Percentiles rank a stretch among this genome's conserved stretches.
Evolutionary conservation across 2,797 vertebrate species (phyloP).

Genomic region (Galago senegalensis): DNA sequence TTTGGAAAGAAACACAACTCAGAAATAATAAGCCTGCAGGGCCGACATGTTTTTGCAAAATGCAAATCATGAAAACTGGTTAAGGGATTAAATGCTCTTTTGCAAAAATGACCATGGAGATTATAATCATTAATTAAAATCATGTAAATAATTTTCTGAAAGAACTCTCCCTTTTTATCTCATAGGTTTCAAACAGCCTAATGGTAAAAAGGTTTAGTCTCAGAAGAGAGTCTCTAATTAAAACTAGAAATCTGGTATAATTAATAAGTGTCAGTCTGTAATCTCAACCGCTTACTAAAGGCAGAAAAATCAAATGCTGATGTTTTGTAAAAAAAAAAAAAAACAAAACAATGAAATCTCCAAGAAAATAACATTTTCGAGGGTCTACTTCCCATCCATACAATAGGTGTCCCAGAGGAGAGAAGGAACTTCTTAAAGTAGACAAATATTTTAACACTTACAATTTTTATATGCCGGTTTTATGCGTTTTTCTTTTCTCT

Average conservation of each 20-base stretch:
- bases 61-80: slow-evolving; percentile 90
- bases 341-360: slow-evolving; percentile 60
- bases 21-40: slow-evolving; percentile 87
- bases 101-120: slow-evolving; percentile 90
- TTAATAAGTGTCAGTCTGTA: slow-evolving; percentile 87
- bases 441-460: slow-evolving; percentile 68
- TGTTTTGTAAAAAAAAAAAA: slow-evolving; percentile 63
- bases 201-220: slow-evolving; percentile 89
- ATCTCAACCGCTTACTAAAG: slow-evolving; percentile 83
- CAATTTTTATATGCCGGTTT: background rate
- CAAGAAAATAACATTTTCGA: slow-evolving; percentile 68
- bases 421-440: background rate
- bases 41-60: slow-evolving; percentile 89
- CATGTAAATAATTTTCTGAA: slow-evolving; percentile 91
- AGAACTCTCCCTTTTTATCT: slow-evolving; percentile 89
- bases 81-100: slow-evolving; percentile 90
- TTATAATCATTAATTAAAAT: slow-evolving; percentile 93
- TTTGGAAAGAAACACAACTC: slow-evolving; percentile 61
- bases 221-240: slow-evolving; percentile 90
- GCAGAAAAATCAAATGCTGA: slow-evolving; percentile 74
- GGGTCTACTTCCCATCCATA: slow-evolving; percentile 35
- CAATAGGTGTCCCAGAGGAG: background rate
- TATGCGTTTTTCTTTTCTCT: slow-evolving; percentile 61
- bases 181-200: slow-evolving; percentile 88
- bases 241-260: slow-evolving; percentile 89